Evolutionary conservation across 2,113 vertebrate genomes (phyloP).

Genomic region (Nerophis ophidion): DNA sequence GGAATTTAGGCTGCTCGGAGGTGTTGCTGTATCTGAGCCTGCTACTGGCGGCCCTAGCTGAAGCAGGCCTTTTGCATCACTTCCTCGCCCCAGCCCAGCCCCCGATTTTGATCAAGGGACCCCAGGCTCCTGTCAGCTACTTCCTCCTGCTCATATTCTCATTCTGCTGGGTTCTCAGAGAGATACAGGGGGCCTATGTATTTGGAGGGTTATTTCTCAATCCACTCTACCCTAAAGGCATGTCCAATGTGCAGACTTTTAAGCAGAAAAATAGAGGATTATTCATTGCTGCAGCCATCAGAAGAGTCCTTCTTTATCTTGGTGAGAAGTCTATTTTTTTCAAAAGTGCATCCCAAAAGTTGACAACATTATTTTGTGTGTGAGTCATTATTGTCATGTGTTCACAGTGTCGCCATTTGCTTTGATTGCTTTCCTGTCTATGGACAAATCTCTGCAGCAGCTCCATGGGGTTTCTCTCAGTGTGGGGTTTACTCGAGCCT

Average conservation of each 20-base stretch:
- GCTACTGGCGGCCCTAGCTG: slow-evolving; percentile 74
- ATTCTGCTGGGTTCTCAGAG: slow-evolving; percentile 79
- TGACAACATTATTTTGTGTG: neutral
- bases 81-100: slow-evolving; percentile 59
- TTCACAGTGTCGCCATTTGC: slow-evolving; percentile 89
- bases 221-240: slow-evolving; percentile 88
- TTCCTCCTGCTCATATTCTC: slow-evolving; percentile 78
- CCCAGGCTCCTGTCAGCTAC: slow-evolving; percentile 80
- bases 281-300: slow-evolving; percentile 77
- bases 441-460: slow-evolving; percentile 80
- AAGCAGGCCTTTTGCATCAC: slow-evolving; percentile 81
- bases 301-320: slow-evolving; percentile 84
- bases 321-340: slow-evolving; percentile 70
- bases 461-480: slow-evolving; percentile 80
- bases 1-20: slow-evolving; percentile 75
- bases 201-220: slow-evolving; percentile 87
- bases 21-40: slow-evolving; percentile 74
- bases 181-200: slow-evolving; percentile 86
- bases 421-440: slow-evolving; percentile 90
- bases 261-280: slow-evolving; percentile 80
- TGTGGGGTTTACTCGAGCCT: slow-evolving; percentile 91
- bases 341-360: neutral
- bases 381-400: slow-evolving; percentile 5
- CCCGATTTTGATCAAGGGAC: slow-evolving; percentile 59
- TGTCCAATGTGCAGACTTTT: slow-evolving; percentile 78